Base-by-base conservation (phyloP, 2,113 vertebrate genomes). In the Alces alces region DNA sequence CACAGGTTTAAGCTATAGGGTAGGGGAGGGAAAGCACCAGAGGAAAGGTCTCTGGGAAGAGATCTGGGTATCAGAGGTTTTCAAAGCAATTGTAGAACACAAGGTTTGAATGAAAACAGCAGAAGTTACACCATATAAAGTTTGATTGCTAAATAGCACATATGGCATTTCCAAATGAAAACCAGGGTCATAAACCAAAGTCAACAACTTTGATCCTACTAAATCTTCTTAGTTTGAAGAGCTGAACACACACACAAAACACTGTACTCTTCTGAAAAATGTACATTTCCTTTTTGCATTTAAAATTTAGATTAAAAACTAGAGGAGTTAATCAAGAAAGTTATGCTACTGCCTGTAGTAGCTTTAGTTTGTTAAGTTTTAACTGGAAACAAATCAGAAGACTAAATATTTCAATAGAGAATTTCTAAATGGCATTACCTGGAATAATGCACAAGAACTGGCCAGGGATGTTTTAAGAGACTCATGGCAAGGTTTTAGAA, bases 361-460 rank as follows among this genome's bases (percentile, higher is more conserved):
- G 47, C 52, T 89, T 58, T 94, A 27, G 1, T 92, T 60, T 45
- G 4, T 87, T 85, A 96, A 91, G 52, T 5, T 87, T 84, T 70
- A 80, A 52, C 54, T 83, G 57, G 13, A 95, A 89, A 87, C n/a
- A 76, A 97, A 82, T 88, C 39, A 91, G 47, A 88, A 96, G 50
- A 27, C 36, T 73, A 91, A 95, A 82, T 45, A 64, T 73, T 90
- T 86, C 82, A n/a, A 3, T 27, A 11, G 55, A 80, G 47, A 86
- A 82, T 61, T 93, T 91, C 58, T 89, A 73, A 23, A 57, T 88
- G 82, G 12, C 11, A 14, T 82, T 92, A 58, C 57, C 52, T 52
- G 39, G 33, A 82, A 89, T 61, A 58, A 52, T 39, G 8, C 7
- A 52, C 17, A 91, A 70, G 55, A 92, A 58, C 15, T 83, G 2